A percentile compares a stretch with the other conserved stretches of the same genome.
Evolutionary conservation across 1,140 invertebrate species (phyloP).

Genomic region (Agrilus planipennis): DNA sequence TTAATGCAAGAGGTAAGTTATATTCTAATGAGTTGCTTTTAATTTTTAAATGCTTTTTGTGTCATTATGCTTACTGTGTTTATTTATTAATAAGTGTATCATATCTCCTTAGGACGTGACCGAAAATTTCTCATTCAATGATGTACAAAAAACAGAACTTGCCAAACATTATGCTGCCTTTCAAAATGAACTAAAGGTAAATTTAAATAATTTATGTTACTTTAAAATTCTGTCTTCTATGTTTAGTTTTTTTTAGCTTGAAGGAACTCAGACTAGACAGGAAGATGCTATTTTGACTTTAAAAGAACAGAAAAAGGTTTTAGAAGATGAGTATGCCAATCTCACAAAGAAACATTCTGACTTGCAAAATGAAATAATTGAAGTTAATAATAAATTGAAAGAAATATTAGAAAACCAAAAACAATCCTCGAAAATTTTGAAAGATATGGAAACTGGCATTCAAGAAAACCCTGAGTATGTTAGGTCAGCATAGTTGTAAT

Average conservation of each 20-base stretch:
- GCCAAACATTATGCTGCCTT: slow-evolving; percentile 44
- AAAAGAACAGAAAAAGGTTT: slow-evolving; percentile 1
- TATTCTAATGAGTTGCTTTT: slow-evolving; percentile 13
- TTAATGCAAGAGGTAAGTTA: slow-evolving; percentile 37
- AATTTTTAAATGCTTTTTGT: slow-evolving; percentile 5
- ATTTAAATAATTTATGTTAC: slow-evolving; percentile 5
- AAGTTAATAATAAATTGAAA: background rate
- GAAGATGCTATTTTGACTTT: slow-evolving; percentile 2
- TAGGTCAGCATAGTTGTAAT: background rate
- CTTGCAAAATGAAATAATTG: background rate
- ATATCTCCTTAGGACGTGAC: background rate
- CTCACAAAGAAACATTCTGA: too few species aligned
- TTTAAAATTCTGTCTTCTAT: background rate
- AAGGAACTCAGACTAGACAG: background rate
- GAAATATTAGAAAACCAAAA: slow-evolving; percentile 1
- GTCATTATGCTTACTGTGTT: background rate
- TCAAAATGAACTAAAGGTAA: slow-evolving; percentile 33
- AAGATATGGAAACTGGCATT: slow-evolving; percentile 4
- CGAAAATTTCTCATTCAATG: slow-evolving; percentile 28
- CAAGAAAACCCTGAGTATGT: background rate
- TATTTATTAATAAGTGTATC: background rate
- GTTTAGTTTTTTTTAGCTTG: background rate
- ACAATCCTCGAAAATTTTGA: slow-evolving; percentile 2
- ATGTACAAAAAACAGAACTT: slow-evolving; percentile 40
- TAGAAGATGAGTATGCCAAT: background rate